Base-by-base conservation (phyloP, 2,113 vertebrate species). In the Petromus typicus region DNA sequence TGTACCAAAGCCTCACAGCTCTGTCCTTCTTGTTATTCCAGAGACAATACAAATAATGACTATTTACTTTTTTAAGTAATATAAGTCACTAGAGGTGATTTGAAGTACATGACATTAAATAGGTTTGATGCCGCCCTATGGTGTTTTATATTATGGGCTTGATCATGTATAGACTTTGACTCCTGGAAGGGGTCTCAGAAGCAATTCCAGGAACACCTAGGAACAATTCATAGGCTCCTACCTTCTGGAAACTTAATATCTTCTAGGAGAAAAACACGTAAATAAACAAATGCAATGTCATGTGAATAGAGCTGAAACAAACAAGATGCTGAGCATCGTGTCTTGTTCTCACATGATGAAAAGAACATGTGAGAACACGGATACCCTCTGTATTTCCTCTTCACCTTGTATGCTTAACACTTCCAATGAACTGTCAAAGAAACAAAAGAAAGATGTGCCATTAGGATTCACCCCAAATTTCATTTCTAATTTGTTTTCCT, bases 251-350 rank as follows among this genome's bases (percentile, higher is more conserved):
- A 0, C 14, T 32, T 75, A 18, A 63, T 43, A 10, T 73, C 7
- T 40, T 73, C 40, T n/a, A 73, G 7, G 7, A 88, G n/a, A 89
- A 57, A 43, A 30, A 75, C 6, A 34, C 3, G 40, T 51, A 86
- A 67, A 25, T 34, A 16, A 84, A 56, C 43, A 78, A 61, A 14
- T 85, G 3, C 4, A 51, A 16, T 9, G 40, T 9, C 3, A 8
- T 43, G 9, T 64, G 2, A 25, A 25, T 4, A 75, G 18, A 11
- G 5, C 0, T 63, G 79, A 90, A 34, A 71, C 1, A 56, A 61
- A 14, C 25, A 32, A 56, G 12, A 6, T 37, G n/a, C 18, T 67
- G 37, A 27, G 5, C 37, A 1, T 0, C 7, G 2, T 37, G 3
- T 32, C 10, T 73, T 88, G 25, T 81, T 79, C 48, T 51, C 6